phyloP scores from a whole-genome alignment of 1,140 invertebrate genomes.

The Lasioglossum albipes region DNA sequence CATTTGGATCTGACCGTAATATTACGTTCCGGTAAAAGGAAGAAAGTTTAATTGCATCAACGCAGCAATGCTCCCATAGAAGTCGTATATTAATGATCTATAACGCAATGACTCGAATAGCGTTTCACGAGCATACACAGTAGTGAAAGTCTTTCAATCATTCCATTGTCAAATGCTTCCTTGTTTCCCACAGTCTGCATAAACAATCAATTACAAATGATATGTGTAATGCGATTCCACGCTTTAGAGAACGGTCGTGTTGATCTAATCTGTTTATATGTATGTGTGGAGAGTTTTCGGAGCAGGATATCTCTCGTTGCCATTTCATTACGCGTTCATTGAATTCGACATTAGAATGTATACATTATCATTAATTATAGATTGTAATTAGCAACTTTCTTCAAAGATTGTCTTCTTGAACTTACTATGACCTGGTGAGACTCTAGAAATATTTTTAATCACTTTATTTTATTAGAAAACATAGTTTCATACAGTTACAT shows the following conservation, averaged over 20 bases:
- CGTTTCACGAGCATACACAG: neutral
- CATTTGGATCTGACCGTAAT: too few relatives aligned
- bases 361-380: too few relatives aligned
- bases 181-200: slow-evolving; percentile 2
- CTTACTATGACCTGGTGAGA: too few relatives aligned
- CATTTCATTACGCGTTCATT: neutral
- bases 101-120: slow-evolving; percentile 8
- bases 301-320: neutral
- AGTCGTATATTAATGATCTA: slow-evolving; percentile 6
- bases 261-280: too few relatives aligned
- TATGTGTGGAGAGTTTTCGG: too few relatives aligned
- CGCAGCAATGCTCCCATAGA: neutral
- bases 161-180: slow-evolving; percentile 15
- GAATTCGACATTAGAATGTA: neutral
- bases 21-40: neutral
- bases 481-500: too few relatives aligned
- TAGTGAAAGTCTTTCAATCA: slow-evolving; percentile 12
- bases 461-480: too few relatives aligned
- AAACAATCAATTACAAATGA: slow-evolving; percentile 2
- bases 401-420: too few relatives aligned
- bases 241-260: neutral
- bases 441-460: too few relatives aligned
- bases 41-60: neutral
- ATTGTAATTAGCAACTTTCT: too few relatives aligned
- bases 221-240: neutral